Conservation (phyloP, 1,140 invertebrate species). For the Drosophila tropicalis region DNA sequence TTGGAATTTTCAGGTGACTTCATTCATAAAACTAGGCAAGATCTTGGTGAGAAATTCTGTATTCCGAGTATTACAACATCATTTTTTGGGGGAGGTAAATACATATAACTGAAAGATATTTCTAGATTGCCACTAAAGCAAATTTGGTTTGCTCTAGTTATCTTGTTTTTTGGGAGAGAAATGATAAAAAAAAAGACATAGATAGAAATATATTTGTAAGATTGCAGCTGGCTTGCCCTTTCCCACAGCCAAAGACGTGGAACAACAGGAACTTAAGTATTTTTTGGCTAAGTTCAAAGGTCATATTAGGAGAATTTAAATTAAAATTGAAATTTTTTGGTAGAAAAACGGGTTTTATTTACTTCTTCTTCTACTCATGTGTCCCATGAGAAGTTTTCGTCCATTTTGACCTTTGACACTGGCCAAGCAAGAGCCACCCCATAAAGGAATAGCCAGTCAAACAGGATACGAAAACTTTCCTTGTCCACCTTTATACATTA, state of each 20-base stretch:
- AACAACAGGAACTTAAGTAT: constrained; percentile 32
- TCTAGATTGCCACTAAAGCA: constrained; percentile 18
- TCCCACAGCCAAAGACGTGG: constrained; percentile 49
- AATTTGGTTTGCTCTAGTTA: constrained; percentile 12
- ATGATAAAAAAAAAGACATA: constrained; percentile 1
- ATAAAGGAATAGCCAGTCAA: constrained; percentile 45
- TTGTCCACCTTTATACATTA: neutral
- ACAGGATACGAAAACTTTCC: constrained; percentile 47
- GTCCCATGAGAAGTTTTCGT: constrained; percentile 80
- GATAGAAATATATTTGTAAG: constrained; percentile 39
- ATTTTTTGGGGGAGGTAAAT: constrained; percentile 27
- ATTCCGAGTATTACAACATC: constrained; percentile 42
- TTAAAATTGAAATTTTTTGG: constrained; percentile 50
- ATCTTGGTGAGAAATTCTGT: constrained; percentile 46
- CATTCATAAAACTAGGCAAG: constrained; percentile 71
- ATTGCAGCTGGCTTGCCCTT: constrained; percentile 43
- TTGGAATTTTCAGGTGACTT: constrained; percentile 42
- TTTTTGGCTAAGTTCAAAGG: constrained; percentile 75
- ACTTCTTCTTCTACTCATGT: constrained; percentile 41
- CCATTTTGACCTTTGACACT: constrained; percentile 76
- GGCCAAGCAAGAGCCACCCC: constrained; percentile 62
- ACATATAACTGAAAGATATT: constrained; percentile 22
- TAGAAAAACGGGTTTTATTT: constrained; percentile 58
- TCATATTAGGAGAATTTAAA: constrained; percentile 58
- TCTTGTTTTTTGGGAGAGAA: neutral